Percentiles rank a stretch among this genome's conserved stretches.
Conservation (phyloP, 2,113 vertebrate genomes). For the Sinocyclocheilus anshuiensis region DNA sequence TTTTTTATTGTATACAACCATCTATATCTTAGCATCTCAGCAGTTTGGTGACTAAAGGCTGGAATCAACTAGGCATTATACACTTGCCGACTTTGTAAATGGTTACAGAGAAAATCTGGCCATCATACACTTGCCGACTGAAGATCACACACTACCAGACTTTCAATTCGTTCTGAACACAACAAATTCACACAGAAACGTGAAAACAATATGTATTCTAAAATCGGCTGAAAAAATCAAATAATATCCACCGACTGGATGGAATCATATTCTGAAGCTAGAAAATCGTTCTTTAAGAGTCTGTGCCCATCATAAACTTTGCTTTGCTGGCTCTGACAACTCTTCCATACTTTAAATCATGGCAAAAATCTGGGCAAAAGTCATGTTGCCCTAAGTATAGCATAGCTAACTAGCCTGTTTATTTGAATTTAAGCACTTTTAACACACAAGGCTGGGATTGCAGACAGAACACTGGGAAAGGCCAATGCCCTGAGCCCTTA, state of each 20-base stretch:
- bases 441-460: slow-evolving; percentile 11
- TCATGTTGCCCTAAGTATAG: not conserved
- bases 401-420: slow-evolving; percentile 32
- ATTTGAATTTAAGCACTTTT: slow-evolving; percentile 7
- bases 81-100: too few relatives aligned
- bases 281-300: not conserved
- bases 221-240: too few relatives aligned
- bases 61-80: too few relatives aligned
- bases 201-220: too few relatives aligned
- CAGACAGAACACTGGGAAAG: slow-evolving; percentile 38
- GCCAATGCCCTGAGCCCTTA: slow-evolving; percentile 31
- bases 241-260: too few relatives aligned
- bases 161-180: too few relatives aligned
- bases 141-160: too few relatives aligned
- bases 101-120: too few relatives aligned
- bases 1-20: slow-evolving; percentile 34
- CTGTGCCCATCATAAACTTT: not conserved
- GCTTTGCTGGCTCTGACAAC: too few relatives aligned
- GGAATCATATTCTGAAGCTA: not conserved
- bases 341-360: not conserved
- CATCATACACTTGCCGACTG: too few relatives aligned
- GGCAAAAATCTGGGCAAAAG: too few relatives aligned
- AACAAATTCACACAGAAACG: too few relatives aligned
- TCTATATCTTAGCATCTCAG: not conserved
- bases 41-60: not conserved